A percentile compares a stretch with the other conserved stretches of the same genome.
phyloP scores from a whole-genome alignment of 2,888 invertebrate species.

The Troides oblongomaculatus region DNA sequence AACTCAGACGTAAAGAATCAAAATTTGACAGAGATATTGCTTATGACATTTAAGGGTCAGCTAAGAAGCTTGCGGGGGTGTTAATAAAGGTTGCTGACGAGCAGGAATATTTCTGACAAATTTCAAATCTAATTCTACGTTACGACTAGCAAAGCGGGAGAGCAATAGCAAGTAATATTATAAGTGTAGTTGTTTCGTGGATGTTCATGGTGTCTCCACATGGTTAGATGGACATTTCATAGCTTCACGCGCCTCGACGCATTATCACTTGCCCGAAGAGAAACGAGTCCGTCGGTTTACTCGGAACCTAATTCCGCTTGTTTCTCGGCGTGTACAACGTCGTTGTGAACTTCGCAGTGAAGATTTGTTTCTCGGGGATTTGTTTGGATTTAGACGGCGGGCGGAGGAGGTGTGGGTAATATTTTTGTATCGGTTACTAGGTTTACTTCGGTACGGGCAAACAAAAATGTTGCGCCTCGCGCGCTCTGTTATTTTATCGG shows the following conservation, averaged over 20 bases:
- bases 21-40: no score
- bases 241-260: slow-evolving; percentile 25
- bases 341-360: slow-evolving; percentile 19
- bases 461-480: slow-evolving; percentile 10
- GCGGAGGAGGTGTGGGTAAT: slow-evolving; percentile 14
- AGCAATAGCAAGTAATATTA: not conserved
- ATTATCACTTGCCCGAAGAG: slow-evolving; percentile 46
- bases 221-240: slow-evolving; percentile 21
- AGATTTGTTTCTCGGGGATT: slow-evolving; percentile 29
- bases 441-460: slow-evolving; percentile 14
- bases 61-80: no score
- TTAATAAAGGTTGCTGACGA: no score
- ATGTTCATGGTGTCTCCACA: not conserved
- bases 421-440: slow-evolving; percentile 27
- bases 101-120: no score
- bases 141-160: no score
- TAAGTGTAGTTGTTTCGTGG: not conserved
- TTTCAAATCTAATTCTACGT: no score
- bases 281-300: slow-evolving; percentile 48
- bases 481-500: slow-evolving; percentile 4
- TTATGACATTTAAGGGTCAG: no score
- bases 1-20: no score
- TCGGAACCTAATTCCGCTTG: slow-evolving; percentile 48
- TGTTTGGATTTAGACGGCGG: slow-evolving; percentile 27
- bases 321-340: slow-evolving; percentile 33